Evolutionary conservation across 1,140 invertebrate species (phyloP).

Genomic region (Hyles vespertilio): DNA sequence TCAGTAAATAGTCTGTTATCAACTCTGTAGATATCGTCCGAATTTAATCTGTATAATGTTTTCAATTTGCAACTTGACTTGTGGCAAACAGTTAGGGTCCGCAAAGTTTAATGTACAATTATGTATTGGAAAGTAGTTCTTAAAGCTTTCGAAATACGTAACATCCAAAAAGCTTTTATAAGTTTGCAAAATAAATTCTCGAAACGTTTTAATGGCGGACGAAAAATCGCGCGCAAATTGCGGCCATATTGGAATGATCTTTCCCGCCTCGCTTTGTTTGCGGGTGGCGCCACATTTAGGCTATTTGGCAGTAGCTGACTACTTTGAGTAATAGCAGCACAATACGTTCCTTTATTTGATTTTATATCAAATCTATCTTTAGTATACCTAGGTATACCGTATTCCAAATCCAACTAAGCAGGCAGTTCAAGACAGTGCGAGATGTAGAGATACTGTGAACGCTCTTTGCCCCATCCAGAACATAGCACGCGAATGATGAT

Average conservation of each 20-base stretch:
- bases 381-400: too few species aligned
- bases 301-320: too few species aligned
- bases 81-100: slow-evolving; percentile 44
- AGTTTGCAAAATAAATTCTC: background rate
- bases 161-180: background rate
- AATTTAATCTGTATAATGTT: slow-evolving; percentile 69
- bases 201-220: slow-evolving; percentile 62
- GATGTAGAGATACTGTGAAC: too few species aligned
- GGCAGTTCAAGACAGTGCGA: too few species aligned
- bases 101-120: slow-evolving; percentile 15
- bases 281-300: too few species aligned
- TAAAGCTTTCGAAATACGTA: background rate
- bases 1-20: background rate
- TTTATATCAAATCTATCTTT: too few species aligned
- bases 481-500: too few species aligned
- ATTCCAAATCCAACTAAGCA: too few species aligned
- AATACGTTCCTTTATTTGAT: too few species aligned
- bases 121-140: background rate
- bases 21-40: slow-evolving; percentile 33
- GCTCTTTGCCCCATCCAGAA: too few species aligned
- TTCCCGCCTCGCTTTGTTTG: slow-evolving; percentile 36
- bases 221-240: slow-evolving; percentile 42
- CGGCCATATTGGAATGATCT: slow-evolving; percentile 57
- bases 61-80: slow-evolving; percentile 65
- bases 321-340: too few species aligned